A percentile compares a stretch with the other conserved stretches of the same genome.
Evolutionary conservation across 2,113 vertebrate genomes (phyloP).

Genomic region (Cinclus cinclus): DNA sequence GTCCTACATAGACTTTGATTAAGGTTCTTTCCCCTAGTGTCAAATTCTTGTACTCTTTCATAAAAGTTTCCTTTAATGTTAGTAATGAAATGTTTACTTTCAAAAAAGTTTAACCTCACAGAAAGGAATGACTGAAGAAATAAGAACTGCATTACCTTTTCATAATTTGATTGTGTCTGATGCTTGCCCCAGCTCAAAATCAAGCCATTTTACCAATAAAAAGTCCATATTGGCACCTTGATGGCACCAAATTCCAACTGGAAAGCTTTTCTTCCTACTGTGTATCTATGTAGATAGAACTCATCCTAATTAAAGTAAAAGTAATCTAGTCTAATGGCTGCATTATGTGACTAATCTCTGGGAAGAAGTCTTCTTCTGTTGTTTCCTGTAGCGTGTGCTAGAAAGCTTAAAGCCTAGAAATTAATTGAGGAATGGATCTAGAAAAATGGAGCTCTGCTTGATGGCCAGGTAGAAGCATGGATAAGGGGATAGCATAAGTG

Average conservation of each 20-base stretch:
- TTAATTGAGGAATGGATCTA: not conserved
- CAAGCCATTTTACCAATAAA: not conserved
- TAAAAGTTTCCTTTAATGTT: not conserved
- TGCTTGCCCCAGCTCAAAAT: not conserved
- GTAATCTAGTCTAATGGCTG: not conserved
- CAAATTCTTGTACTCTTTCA: not conserved
- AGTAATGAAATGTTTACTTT: not conserved
- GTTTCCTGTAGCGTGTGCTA: not conserved
- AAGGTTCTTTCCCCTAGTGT: not conserved
- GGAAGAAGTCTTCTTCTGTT: not conserved
- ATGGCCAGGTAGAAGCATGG: not conserved
- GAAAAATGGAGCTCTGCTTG: not conserved
- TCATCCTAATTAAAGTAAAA: not conserved
- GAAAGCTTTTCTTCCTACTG: not conserved
- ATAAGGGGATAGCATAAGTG: not conserved
- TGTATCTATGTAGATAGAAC: not conserved
- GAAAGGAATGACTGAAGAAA: not conserved
- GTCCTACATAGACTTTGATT: not conserved
- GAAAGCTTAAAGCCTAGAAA: not conserved
- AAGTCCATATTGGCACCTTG: fast-evolving
- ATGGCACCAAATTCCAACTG: not conserved
- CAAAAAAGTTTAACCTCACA: not conserved
- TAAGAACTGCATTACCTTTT: not conserved
- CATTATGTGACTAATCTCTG: not conserved
- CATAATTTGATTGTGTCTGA: not conserved